These are phyloP conservation scores for Drosophila watanabei DNA, from an alignment of 1,140 invertebrate species.

Conservation along the genomic window DNA sequence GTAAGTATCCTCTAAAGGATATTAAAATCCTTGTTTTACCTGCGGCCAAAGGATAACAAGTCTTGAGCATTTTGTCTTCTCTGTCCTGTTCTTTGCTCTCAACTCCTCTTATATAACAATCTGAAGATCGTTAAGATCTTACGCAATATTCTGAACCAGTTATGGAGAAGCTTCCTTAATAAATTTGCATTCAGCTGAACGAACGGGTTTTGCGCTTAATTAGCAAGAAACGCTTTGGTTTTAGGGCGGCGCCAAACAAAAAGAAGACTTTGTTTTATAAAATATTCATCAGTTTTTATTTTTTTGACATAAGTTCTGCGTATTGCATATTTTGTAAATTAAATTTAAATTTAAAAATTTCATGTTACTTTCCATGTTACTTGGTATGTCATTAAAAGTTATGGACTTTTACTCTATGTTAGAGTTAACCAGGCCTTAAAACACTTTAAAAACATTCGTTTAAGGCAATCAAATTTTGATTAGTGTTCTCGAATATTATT, in stretches of 20 bases:
- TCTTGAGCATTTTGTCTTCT: conserved; percentile 68
- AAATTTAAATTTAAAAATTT: conserved; percentile 64
- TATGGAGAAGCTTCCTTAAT: conserved; percentile 60
- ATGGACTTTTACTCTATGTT: conserved; percentile 65
- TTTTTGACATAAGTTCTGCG: conserved; percentile 63
- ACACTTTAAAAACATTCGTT: conserved; percentile 46
- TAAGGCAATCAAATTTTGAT: conserved; percentile 77
- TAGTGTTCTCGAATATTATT: conserved; percentile 30
- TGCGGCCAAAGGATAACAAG: conserved; percentile 65
- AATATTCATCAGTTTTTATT: conserved; percentile 67
- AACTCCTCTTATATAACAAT: conserved; percentile 55
- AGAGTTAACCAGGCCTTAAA: conserved; percentile 52
- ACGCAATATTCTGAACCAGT: conserved; percentile 55
- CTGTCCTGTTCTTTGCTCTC: conserved; percentile 41
- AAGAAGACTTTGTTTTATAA: conserved; percentile 45
- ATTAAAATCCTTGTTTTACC: conserved; percentile 21
- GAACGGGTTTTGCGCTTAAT: conserved; percentile 38
- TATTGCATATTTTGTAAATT: conserved; percentile 70
- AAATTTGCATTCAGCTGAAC: conserved; percentile 48
- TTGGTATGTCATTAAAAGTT: conserved; percentile 41
- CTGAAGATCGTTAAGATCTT: conserved; percentile 6
- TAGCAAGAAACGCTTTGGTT: conserved; percentile 41
- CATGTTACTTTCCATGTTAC: conserved; percentile 28
- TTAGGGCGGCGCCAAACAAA: conserved; percentile 6
- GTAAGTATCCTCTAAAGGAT: not conserved